A percentile compares a stretch with the other conserved stretches of the same genome.
Evolutionary conservation across 2,797 vertebrate species (phyloP).

Genomic region (Peromyscus nudipes): DNA sequence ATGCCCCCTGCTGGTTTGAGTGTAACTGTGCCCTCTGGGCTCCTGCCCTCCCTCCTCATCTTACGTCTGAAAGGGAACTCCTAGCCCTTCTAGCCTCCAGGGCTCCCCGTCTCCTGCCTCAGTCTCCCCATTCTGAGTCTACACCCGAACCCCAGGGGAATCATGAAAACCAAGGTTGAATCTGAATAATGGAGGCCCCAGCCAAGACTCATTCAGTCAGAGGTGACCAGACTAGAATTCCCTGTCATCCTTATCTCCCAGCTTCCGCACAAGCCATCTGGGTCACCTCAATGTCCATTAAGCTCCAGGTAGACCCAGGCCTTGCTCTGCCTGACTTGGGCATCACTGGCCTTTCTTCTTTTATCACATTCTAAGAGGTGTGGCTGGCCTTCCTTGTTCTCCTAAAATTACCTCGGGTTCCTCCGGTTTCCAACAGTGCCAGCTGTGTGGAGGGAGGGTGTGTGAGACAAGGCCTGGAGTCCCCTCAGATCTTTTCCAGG

Average conservation of each 20-base stretch:
- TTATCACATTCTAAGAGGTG: background rate
- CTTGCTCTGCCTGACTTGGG: background rate
- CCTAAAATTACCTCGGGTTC: background rate
- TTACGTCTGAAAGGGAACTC: background rate
- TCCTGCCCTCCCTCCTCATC: background rate
- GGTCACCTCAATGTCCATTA: background rate
- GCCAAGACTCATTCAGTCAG: background rate
- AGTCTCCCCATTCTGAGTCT: background rate
- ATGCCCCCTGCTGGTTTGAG: background rate
- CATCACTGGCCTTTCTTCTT: too few relatives aligned
- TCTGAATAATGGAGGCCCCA: background rate
- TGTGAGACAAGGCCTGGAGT: background rate
- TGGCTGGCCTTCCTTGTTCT: background rate
- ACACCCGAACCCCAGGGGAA: background rate
- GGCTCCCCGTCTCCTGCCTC: background rate
- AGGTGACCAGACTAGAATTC: background rate
- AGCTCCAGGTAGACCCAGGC: too few relatives aligned
- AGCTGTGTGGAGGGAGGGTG: background rate
- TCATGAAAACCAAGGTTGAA: background rate
- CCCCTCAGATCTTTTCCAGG: background rate
- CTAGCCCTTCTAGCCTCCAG: background rate
- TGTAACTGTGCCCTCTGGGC: background rate
- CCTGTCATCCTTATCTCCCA: background rate
- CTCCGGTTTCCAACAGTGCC: background rate
- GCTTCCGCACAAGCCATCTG: background rate